Conservation (phyloP, 1,140 invertebrate species). For the Pemphigus obesinymphae region DNA sequence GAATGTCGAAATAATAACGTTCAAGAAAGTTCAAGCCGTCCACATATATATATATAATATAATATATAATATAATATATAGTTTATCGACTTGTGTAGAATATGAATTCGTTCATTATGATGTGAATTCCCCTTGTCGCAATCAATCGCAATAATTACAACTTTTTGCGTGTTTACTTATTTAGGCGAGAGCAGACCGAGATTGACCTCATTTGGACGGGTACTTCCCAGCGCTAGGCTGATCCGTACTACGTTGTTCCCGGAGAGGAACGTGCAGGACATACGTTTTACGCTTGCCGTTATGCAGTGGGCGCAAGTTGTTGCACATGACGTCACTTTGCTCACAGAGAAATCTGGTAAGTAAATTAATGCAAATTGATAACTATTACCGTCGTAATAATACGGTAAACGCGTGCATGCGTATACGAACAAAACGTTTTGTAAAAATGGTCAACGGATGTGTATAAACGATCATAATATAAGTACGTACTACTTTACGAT, state of each 20-base stretch:
- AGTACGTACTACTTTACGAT: no score
- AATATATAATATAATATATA: no score
- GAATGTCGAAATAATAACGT: no score
- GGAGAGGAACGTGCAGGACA: conserved; percentile 51
- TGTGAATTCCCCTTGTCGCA: neutral
- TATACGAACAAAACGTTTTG: neutral
- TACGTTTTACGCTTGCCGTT: conserved; percentile 49
- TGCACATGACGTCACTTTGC: conserved; percentile 55
- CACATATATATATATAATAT: no score
- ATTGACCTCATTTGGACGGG: conserved; percentile 50
- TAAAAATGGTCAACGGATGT: neutral
- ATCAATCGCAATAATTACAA: neutral
- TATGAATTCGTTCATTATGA: no score
- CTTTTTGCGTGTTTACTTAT: neutral
- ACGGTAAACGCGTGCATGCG: neutral
- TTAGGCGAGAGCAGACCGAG: conserved; percentile 50
- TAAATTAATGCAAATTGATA: neutral
- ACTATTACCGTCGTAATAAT: no score
- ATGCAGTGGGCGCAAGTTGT: conserved; percentile 61
- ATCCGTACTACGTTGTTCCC: conserved; percentile 53
- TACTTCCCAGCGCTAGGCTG: conserved; percentile 54
- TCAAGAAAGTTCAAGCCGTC: no score
- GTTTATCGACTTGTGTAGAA: no score
- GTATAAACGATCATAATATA: no score
- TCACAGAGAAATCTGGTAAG: conserved; percentile 39